These are phyloP conservation scores for Perizoma affinitatum DNA, from an alignment of 2,888 invertebrate species.

Conservation along the genomic window DNA sequence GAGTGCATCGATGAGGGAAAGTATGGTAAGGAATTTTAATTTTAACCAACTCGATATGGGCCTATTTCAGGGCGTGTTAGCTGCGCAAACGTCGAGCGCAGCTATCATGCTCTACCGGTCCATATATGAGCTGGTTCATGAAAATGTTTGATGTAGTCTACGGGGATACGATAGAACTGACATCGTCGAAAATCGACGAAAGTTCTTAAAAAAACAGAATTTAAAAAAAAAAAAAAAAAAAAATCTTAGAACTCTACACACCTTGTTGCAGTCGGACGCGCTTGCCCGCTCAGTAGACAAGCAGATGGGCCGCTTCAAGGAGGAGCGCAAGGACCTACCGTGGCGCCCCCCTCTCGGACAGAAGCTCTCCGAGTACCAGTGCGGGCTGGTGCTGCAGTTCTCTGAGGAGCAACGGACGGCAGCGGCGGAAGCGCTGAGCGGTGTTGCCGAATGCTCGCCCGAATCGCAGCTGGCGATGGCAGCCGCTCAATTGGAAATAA, in stretches of 20 bases:
- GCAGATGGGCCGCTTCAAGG: conserved; percentile 56
- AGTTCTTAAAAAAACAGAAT: no score
- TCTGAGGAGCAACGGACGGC: not conserved
- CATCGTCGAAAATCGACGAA: no score
- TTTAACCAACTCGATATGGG: no score
- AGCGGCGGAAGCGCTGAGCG: not conserved
- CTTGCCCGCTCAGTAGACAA: conserved; percentile 63
- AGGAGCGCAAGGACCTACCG: not conserved
- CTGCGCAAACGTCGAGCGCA: no score
- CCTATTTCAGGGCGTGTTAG: no score
- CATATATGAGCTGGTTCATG: no score
- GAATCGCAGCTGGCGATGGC: not conserved
- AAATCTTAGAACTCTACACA: not conserved
- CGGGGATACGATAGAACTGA: no score
- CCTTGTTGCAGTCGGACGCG: conserved; percentile 60
- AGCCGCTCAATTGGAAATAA: not conserved
- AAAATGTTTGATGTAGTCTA: no score
- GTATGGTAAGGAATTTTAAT: no score
- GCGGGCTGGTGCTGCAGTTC: conserved; percentile 6
- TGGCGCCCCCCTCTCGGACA: conserved; percentile 2
- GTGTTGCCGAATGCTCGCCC: not conserved
- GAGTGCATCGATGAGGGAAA: no score
- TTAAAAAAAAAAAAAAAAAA: no score
- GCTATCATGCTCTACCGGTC: no score
- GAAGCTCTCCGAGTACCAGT: not conserved